Evolutionary conservation across 2,797 vertebrate genomes (phyloP).

Genomic region (Sternotherus odoratus): DNA sequence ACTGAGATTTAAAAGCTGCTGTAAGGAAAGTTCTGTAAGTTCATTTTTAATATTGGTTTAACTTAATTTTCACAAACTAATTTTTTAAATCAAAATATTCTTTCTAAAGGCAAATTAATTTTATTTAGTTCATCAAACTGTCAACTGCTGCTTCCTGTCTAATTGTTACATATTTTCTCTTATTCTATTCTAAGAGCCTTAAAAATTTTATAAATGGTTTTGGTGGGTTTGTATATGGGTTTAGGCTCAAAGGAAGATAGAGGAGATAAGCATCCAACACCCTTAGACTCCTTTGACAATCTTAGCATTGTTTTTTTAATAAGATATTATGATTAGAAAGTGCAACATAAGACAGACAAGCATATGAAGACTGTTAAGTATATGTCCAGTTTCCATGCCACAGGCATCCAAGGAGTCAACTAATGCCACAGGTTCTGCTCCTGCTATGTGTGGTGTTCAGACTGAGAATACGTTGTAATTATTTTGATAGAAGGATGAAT

Average conservation of each 20-base stretch:
- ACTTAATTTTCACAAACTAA: too few relatives aligned
- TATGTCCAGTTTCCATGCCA: background rate
- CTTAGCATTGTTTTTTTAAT: background rate
- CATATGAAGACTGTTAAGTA: background rate
- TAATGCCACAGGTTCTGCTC: background rate
- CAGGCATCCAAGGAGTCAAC: background rate
- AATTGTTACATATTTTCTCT: background rate
- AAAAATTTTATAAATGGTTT: conserved; percentile 13
- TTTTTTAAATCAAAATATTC: background rate
- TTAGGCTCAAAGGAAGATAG: background rate
- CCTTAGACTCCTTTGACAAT: background rate
- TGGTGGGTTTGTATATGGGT: too few relatives aligned
- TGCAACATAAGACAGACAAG: background rate
- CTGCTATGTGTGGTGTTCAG: background rate
- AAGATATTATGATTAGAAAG: background rate
- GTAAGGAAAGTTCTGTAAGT: background rate
- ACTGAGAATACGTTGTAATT: background rate
- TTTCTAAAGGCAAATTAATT: conserved; percentile 24
- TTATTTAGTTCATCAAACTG: background rate
- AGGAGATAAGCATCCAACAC: background rate
- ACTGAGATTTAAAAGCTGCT: background rate
- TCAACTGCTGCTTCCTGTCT: background rate
- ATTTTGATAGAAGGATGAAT: background rate
- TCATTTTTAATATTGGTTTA: background rate
- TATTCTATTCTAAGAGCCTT: background rate